Evolutionary conservation across 53 echinoderm and acorn worm species (phyloP), one percentile per base, ranked within the genome.

Genomic region (Echinometra lucunter): DNA sequence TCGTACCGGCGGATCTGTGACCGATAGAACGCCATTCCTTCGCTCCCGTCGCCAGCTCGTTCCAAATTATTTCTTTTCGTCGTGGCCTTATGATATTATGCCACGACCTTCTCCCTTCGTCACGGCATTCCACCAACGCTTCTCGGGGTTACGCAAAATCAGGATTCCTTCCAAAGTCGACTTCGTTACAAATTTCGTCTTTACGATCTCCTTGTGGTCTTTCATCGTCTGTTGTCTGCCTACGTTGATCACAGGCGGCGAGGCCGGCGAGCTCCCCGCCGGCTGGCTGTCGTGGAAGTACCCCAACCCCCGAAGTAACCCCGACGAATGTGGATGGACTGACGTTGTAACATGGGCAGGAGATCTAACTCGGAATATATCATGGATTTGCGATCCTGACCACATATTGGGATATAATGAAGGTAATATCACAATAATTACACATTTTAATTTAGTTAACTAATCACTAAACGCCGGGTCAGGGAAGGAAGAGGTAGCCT

Each of bases 351-450:
- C 49, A 81, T 93, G 93, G 93, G 93, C 58, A 18, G 93, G 93
- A 80, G 93, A 93, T 93, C 35, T 37, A 37, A 49, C 57, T 49
- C 56, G 93, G 93, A 93, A 93, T 93, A 81, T 93, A 81, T 93
- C 93, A 93, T 93, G 93, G 93, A 78, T 93, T 40, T 93, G 93
- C 56, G 93, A 93, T 80, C 93, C 93, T 32, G 93, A 93, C 58
- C 93, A 93, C 57, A 57, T 93, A 35, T 58, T 93, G 21, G 78
- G 57, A 57, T 81, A 80, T 40, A 47, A 81, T 93, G 93, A 93
- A 93, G 93, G 93, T 93, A 90, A 90, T n/a, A n/a, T 40, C 42
- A 21, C 6, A 19, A 34, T 53, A n/a, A n/a, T n/a, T n/a, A n/a
- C n/a, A n/a, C n/a, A n/a, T n/a, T n/a, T n/a, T n/a, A n/a, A n/a